phyloP scores from a whole-genome alignment of 2,888 invertebrate genomes.

The Napeogenes sylphis region DNA sequence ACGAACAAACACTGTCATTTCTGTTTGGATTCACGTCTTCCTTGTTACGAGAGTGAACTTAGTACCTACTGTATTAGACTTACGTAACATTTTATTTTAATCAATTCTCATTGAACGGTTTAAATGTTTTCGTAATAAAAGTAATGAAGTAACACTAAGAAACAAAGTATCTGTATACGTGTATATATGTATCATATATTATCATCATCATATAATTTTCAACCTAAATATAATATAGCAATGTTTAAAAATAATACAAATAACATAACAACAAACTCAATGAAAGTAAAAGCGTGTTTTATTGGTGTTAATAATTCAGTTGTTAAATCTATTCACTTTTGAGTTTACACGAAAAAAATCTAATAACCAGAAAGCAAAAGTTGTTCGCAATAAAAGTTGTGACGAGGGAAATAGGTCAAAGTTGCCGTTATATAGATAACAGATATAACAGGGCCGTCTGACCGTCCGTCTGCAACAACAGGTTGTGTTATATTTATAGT shows the following conservation, averaged over 20 bases:
- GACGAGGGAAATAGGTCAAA: slow-evolving; percentile 61
- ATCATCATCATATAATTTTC: too few species aligned
- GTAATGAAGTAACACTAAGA: too few species aligned
- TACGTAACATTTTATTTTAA: slow-evolving; percentile 27
- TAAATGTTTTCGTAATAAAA: too few species aligned
- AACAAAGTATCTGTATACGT: too few species aligned
- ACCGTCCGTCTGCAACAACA: slow-evolving; percentile 30
- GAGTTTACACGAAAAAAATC: slow-evolving; percentile 24
- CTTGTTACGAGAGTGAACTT: slow-evolving; percentile 46
- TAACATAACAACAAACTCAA: too few species aligned
- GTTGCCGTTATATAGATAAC: slow-evolving; percentile 38
- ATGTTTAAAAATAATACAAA: too few species aligned
- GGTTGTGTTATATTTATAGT: neutral
- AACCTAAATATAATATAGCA: too few species aligned
- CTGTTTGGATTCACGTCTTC: slow-evolving; percentile 32
- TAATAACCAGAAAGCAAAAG: slow-evolving; percentile 40
- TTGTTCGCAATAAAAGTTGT: slow-evolving; percentile 53
- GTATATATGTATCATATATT: too few species aligned
- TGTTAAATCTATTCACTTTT: slow-evolving; percentile 10
- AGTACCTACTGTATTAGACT: slow-evolving; percentile 26
- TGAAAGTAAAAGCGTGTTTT: too few species aligned
- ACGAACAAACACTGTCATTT: too few species aligned
- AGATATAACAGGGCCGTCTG: slow-evolving; percentile 23
- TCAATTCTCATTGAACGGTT: too few species aligned
- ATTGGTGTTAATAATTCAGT: too few species aligned